Conservation (phyloP, 2,113 vertebrate species). For the Pomatorhinus ruficollis region DNA sequence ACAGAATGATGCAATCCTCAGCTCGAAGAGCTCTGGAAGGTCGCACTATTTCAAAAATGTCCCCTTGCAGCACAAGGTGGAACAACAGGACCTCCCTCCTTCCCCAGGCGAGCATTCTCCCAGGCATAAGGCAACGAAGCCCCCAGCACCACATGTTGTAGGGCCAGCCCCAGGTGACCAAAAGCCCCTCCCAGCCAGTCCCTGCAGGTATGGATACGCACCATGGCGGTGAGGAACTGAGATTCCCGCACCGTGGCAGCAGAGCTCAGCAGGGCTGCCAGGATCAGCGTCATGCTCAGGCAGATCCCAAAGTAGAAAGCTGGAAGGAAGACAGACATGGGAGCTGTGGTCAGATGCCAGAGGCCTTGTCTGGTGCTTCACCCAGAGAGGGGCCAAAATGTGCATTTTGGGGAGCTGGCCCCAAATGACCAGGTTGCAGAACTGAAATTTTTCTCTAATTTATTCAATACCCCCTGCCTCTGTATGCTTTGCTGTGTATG, state of each 20-base stretch:
- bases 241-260: constrained; percentile 49
- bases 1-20: neutral
- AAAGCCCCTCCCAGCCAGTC: neutral
- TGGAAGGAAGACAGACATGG: neutral
- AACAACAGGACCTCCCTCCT: neutral
- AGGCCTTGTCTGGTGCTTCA: neutral
- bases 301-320: constrained; percentile 61
- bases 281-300: constrained; percentile 53
- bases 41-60: neutral
- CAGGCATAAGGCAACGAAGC: neutral
- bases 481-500: neutral
- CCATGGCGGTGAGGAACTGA: constrained; percentile 16
- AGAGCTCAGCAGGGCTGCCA: constrained; percentile 56
- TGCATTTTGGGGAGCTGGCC: neutral
- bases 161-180: neutral
- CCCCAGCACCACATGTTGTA: neutral
- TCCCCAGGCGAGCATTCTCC: neutral
- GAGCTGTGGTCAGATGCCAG: neutral
- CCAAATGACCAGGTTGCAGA: neutral
- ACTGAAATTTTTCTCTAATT: neutral
- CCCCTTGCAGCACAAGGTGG: neutral
- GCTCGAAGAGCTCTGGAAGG: neutral
- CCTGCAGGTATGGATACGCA: neutral
- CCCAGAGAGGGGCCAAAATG: neutral
- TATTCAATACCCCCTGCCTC: neutral